Evolutionary conservation across 2,888 invertebrate genomes (phyloP).

Genomic region (Chelonus formosanus): DNA sequence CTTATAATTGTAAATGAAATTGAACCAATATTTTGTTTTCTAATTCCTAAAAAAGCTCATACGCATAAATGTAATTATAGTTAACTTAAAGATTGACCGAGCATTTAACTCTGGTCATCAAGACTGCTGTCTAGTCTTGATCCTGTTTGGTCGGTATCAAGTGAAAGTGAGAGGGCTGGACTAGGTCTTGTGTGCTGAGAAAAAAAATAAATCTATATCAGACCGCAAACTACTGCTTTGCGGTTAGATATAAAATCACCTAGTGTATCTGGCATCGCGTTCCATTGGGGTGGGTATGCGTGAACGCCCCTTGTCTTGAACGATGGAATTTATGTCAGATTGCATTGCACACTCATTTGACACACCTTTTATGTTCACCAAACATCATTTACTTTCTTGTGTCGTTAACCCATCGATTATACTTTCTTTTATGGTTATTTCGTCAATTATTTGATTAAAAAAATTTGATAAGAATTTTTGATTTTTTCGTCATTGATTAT

Average conservation of each 20-base stretch:
- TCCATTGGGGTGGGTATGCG: constrained; percentile 2
- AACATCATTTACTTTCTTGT: constrained; percentile 14
- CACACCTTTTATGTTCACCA: constrained; percentile 14
- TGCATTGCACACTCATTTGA: constrained; percentile 9
- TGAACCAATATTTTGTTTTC: no score
- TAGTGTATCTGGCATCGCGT: constrained; percentile 5
- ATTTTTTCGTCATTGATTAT: background rate
- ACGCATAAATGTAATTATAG: no score
- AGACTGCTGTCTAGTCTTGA: constrained; percentile 19
- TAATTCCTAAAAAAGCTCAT: no score
- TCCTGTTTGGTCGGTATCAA: constrained; percentile 44
- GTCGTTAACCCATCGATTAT: constrained; percentile 14
- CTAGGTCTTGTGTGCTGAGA: constrained; percentile 14
- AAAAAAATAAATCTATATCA: constrained; percentile 9
- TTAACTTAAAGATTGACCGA: no score
- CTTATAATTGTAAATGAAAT: no score
- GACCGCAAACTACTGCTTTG: background rate
- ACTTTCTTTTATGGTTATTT: background rate
- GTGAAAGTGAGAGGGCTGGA: constrained; percentile 56
- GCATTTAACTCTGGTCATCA: background rate
- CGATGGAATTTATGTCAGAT: constrained; percentile 21
- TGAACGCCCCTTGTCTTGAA: constrained; percentile 7
- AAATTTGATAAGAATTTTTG: background rate
- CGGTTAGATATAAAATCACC: constrained; percentile 17
- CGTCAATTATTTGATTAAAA: background rate